Conservation (phyloP, 2,888 invertebrate genomes). For the Campoletis raptor region DNA sequence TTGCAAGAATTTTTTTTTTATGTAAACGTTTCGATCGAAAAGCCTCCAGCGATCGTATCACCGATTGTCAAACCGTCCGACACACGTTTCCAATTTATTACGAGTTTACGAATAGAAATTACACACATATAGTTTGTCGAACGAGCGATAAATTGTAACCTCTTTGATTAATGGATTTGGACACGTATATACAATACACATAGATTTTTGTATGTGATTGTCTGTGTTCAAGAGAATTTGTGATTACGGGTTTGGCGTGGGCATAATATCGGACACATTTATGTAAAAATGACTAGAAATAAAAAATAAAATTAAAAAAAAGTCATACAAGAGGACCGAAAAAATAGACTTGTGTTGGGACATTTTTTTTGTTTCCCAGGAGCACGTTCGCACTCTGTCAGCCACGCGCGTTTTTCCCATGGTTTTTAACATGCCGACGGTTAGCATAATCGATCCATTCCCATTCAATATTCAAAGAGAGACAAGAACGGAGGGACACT, state of each 20-base stretch:
- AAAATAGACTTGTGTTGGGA: slow-evolving; percentile 16
- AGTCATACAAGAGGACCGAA: neutral
- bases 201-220: neutral
- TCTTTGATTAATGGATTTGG: slow-evolving; percentile 59
- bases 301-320: slow-evolving; percentile 22
- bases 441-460: slow-evolving; percentile 81
- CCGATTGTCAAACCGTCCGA: slow-evolving; percentile 22
- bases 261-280: slow-evolving; percentile 54
- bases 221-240: slow-evolving; percentile 34
- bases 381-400: slow-evolving; percentile 58
- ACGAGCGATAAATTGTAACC: slow-evolving; percentile 57
- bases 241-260: slow-evolving; percentile 45
- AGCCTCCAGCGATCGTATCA: slow-evolving; percentile 41
- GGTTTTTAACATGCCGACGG: slow-evolving; percentile 70
- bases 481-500: slow-evolving; percentile 48
- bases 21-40: slow-evolving; percentile 27
- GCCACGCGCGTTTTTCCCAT: slow-evolving; percentile 64
- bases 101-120: slow-evolving; percentile 53
- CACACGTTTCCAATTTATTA: slow-evolving; percentile 52
- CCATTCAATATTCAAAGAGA: slow-evolving; percentile 76
- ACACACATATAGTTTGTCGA: slow-evolving; percentile 55
- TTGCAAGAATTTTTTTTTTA: slow-evolving; percentile 47
- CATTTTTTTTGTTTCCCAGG: slow-evolving; percentile 60
- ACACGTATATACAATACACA: neutral
- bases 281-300: slow-evolving; percentile 45